Evolutionary conservation across 2,888 invertebrate species (phyloP).

Genomic region (Notocelia uddmanniana): DNA sequence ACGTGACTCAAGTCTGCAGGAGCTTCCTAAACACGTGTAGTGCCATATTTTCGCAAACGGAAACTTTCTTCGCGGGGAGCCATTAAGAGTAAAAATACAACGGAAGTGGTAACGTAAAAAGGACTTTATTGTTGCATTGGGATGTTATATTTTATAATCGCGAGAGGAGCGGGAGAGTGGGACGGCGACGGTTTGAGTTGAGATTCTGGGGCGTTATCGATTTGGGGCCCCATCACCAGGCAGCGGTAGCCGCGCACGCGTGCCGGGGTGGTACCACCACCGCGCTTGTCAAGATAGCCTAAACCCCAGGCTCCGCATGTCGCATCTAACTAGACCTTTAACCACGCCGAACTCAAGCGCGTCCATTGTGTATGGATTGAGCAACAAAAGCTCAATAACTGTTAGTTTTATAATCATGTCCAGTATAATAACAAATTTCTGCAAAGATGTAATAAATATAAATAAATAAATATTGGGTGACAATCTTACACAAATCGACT

Average conservation of each 20-base stretch:
- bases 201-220: slow-evolving; percentile 82
- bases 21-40: slow-evolving; percentile 35
- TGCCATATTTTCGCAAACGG: slow-evolving; percentile 63
- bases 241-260: slow-evolving; percentile 71
- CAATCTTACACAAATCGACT: too few relatives aligned
- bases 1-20: slow-evolving; percentile 32
- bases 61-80: slow-evolving; percentile 75
- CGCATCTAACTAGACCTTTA: slow-evolving; percentile 45
- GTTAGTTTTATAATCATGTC: background rate
- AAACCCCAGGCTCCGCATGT: slow-evolving; percentile 43
- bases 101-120: slow-evolving; percentile 72
- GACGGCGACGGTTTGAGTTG: slow-evolving; percentile 63
- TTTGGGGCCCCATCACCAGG: slow-evolving; percentile 77
- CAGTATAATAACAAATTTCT: background rate
- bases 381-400: background rate
- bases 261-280: slow-evolving; percentile 50
- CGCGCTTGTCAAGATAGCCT: slow-evolving; percentile 35
- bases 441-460: background rate
- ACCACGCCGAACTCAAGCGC: background rate
- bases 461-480: too few relatives aligned
- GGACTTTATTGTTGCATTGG: slow-evolving; percentile 79
- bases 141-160: slow-evolving; percentile 80
- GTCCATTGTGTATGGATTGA: background rate
- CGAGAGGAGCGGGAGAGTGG: slow-evolving; percentile 66
- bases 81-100: slow-evolving; percentile 73